Conservation (phyloP, 2,888 invertebrate species). For the Iselma pallidipennis region DNA sequence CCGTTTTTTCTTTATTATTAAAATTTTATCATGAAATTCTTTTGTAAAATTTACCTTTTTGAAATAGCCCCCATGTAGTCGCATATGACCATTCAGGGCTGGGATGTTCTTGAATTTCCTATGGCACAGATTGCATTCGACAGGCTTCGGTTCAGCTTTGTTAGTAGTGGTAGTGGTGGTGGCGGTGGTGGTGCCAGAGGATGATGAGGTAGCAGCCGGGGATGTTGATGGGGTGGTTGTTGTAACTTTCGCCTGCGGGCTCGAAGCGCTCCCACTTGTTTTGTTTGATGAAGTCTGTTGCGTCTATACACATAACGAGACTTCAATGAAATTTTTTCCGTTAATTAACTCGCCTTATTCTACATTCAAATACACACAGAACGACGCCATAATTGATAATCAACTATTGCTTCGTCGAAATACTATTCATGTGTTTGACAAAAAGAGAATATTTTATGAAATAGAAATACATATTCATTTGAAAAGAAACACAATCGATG, state of each 20-base stretch:
- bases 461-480: too few relatives aligned
- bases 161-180: conserved; percentile 47
- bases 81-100: conserved; percentile 97
- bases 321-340: conserved; percentile 27
- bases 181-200: conserved; percentile 48
- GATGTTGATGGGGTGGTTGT: conserved; percentile 50
- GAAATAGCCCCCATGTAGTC: conserved; percentile 95
- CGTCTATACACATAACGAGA: conserved; percentile 36
- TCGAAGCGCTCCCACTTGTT: conserved; percentile 41
- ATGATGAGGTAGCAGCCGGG: conserved; percentile 42
- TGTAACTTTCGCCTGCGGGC: conserved; percentile 51
- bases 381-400: background rate
- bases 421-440: too few relatives aligned
- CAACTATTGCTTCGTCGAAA: background rate
- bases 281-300: conserved; percentile 46
- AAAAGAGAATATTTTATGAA: too few relatives aligned
- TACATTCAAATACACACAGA: conserved; percentile 22
- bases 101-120: conserved; percentile 97
- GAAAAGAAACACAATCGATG: too few relatives aligned
- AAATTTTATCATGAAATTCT: background rate
- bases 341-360: conserved; percentile 24
- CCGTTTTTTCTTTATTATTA: background rate
- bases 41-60: conserved; percentile 70
- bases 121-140: conserved; percentile 94
- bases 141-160: conserved; percentile 76